phyloP scores from a whole-genome alignment of 1,140 invertebrate genomes.

The Neotoxoptera formosana region DNA sequence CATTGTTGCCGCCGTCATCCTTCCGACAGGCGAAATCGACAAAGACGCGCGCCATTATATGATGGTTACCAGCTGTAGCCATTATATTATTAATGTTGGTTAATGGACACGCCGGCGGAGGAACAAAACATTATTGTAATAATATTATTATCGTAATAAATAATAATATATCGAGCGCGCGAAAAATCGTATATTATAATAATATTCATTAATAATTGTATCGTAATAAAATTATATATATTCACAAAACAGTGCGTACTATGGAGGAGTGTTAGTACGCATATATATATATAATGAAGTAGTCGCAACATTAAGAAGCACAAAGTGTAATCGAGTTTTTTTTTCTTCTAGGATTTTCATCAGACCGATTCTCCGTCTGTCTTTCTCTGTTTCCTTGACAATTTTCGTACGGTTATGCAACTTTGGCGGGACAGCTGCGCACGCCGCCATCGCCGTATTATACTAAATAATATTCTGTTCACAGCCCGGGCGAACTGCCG shows the following conservation, averaged over 20 bases:
- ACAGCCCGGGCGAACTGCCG: not conserved
- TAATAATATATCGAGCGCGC: not conserved
- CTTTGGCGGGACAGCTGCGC: not conserved
- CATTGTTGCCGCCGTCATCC: not conserved
- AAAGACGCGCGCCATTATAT: not conserved
- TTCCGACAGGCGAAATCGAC: not conserved
- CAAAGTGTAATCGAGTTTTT: not conserved
- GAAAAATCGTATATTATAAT: no score
- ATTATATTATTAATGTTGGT: not conserved
- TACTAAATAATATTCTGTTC: no score
- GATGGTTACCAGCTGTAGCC: not conserved
- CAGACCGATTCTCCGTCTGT: not conserved
- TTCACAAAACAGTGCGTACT: not conserved
- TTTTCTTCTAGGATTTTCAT: not conserved
- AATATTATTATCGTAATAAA: not conserved
- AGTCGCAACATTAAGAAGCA: not conserved
- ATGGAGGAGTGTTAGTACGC: not conserved
- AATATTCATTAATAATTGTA: not conserved
- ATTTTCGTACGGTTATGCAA: not conserved
- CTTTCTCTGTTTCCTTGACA: not conserved
- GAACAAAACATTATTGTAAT: not conserved
- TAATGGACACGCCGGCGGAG: not conserved
- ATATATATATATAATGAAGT: not conserved
- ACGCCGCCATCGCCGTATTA: not conserved
- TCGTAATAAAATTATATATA: not conserved